phyloP scores from a whole-genome alignment of 1,140 invertebrate species.

The Atta colombica region DNA sequence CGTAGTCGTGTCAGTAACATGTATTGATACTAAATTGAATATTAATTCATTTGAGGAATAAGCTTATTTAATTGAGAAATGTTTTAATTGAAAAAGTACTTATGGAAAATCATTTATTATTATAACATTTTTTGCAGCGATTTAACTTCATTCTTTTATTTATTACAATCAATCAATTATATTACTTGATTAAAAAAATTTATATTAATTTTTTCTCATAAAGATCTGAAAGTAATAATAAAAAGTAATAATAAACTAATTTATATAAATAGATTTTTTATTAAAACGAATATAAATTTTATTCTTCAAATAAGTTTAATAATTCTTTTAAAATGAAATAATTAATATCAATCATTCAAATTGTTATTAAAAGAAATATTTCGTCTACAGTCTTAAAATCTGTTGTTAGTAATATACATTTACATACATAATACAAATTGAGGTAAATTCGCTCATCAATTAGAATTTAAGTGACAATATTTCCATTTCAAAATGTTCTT shows the following conservation, averaged over 20 bases:
- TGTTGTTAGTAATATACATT: not conserved
- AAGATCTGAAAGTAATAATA: not conserved
- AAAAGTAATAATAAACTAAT: not conserved
- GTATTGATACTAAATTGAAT: not conserved
- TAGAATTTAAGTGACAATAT: conserved; percentile 11
- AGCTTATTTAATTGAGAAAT: not conserved
- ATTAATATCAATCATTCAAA: not conserved
- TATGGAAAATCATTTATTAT: not conserved
- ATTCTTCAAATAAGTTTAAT: not conserved
- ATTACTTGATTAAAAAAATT: not conserved
- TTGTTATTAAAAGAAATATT: conserved; percentile 5
- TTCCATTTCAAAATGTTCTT: conserved; percentile 1
- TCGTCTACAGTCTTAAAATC: not conserved
- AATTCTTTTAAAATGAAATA: not conserved
- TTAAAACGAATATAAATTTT: conserved; percentile 11
- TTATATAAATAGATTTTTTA: not conserved
- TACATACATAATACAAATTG: not conserved
- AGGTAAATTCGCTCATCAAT: not conserved
- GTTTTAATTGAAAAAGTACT: not conserved
- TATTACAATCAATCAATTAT: not conserved
- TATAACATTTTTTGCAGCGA: not conserved
- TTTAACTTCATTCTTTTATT: not conserved
- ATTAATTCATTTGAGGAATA: not conserved
- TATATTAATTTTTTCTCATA: not conserved
- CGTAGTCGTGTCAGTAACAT: not conserved